A percentile compares a stretch with the other conserved stretches of the same genome.
These are phyloP conservation scores for Dryobates pubescens DNA, from an alignment of 2,797 vertebrate species.

Conservation along the genomic window DNA sequence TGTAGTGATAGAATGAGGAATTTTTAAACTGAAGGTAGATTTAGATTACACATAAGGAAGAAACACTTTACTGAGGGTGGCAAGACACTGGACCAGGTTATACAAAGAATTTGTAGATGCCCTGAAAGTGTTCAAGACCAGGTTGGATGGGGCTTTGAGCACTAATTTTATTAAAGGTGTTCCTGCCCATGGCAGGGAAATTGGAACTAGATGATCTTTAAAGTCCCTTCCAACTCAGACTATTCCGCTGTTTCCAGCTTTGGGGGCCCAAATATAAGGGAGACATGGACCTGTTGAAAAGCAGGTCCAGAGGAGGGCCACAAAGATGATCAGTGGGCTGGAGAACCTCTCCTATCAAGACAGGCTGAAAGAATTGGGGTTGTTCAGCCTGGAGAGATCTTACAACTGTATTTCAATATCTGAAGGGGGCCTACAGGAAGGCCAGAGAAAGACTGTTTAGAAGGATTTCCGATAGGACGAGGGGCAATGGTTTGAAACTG, in stretches of 20 bases:
- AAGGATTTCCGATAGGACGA: no score
- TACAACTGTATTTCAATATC: no score
- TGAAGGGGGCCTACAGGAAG: no score
- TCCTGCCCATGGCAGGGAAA: neutral
- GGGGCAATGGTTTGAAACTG: no score
- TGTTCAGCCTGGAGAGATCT: no score
- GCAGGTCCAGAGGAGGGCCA: neutral
- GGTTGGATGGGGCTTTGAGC: neutral
- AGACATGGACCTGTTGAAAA: neutral
- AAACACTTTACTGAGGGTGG: neutral
- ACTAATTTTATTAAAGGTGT: neutral
- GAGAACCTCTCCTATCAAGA: neutral
- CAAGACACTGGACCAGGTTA: neutral
- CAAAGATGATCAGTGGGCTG: neutral
- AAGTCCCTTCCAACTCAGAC: no score
- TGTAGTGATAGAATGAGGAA: neutral
- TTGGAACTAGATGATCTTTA: no score
- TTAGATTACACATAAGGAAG: neutral
- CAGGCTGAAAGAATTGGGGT: no score
- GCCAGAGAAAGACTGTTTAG: no score
- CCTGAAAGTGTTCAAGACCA: neutral
- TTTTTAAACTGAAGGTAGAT: neutral
- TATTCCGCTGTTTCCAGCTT: neutral
- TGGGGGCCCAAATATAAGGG: neutral
- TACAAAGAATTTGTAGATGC: neutral